Base-by-base conservation (phyloP, 2,113 vertebrate genomes). In the Psammodynastes pulverulentus region DNA sequence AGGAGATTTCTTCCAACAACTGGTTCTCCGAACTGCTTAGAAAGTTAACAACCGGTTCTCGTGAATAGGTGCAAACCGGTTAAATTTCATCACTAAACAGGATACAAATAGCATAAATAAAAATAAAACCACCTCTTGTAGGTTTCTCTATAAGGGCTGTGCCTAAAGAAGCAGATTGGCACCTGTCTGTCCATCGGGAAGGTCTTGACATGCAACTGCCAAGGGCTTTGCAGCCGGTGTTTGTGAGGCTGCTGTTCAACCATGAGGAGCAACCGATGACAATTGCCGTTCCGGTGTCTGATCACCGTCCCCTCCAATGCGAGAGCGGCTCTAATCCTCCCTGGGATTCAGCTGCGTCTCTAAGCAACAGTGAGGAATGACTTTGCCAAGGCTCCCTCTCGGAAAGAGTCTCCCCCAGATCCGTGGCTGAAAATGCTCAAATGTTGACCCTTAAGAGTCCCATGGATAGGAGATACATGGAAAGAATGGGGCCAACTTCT, bases 221-320 rank as follows among this genome's bases (percentile, higher is more conserved):
- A 8, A 0, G 84, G 46, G 13, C 21, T 92, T 62, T 58, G 93
- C 34, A 84, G 0, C 0, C 67, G 51, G 67, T 67, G 46, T 86
- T 86, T 79, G 34, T 3, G 39, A 48, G 39, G 1, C 0, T 0
- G 89, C 86, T 0, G 0, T 12, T 86, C 79, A 88, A 56, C 90
- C 92, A 87, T 86, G 58, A 88, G 87, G 29, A 86, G 54, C 12
- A 45, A 92, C 9, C 51, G 34, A 51, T 2, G 0, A 1, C 19
- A 79, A 45, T 87, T 92, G 49, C 39, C 0, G 0, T 53, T 93
- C 24, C 34, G 10, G n/a, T 46, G n/a, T 48, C 88, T 53, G 5
- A 92, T 87, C 51, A 9, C 56, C 29, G 17, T 3, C 93, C 45
- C 79, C 29, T 86, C n/a, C 39, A 4, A 17, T 52, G 43, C 2